Conservation (phyloP, 1,140 invertebrate genomes). For the Drosophila ogumai region DNA sequence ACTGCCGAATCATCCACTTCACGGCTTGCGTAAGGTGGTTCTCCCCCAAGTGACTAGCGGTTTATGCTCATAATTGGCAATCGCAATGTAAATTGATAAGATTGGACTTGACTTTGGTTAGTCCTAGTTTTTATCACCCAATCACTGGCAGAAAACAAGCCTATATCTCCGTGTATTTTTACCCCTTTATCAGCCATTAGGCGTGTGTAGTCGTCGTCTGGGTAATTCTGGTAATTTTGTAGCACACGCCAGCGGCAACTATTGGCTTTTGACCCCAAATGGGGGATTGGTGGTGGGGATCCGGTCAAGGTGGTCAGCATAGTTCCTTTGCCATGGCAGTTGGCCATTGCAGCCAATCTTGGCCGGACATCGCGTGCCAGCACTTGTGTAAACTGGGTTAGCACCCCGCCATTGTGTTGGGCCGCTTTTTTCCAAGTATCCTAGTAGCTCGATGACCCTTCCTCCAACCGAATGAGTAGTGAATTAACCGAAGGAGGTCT, state of each 20-base stretch:
- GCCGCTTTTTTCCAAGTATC: conserved; percentile 26
- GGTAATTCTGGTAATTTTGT: conserved; percentile 5
- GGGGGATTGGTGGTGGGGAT: neutral
- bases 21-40: neutral
- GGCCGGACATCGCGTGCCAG: conserved; percentile 70
- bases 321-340: conserved; percentile 33
- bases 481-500: neutral
- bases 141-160: neutral
- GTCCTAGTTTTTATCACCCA: conserved; percentile 3
- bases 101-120: conserved; percentile 22
- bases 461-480: neutral
- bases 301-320: conserved; percentile 30
- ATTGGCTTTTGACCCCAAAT: conserved; percentile 40
- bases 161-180: neutral
- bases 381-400: conserved; percentile 65
- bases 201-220: neutral
- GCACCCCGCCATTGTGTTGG: conserved; percentile 9
- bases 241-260: neutral
- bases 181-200: conserved; percentile 9
- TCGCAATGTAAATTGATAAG: conserved; percentile 26
- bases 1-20: conserved; percentile 23
- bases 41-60: neutral
- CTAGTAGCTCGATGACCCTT: conserved; percentile 2
- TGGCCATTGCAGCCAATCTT: conserved; percentile 61
- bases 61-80: conserved; percentile 6